phyloP scores from a whole-genome alignment of 2,888 invertebrate genomes.

The Nyleta sp. region DNA sequence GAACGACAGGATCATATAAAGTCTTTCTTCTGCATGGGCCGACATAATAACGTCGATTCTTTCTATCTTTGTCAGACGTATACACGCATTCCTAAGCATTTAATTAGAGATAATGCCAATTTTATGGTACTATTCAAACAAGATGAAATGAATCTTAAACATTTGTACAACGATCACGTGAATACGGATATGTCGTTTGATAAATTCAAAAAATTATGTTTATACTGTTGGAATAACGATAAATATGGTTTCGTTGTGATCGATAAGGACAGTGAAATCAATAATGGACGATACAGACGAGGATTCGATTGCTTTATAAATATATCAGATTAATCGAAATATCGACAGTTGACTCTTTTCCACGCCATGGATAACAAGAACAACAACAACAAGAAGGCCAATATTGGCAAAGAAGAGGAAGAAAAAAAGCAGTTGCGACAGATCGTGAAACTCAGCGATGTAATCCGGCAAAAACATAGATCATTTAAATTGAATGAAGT shows the following conservation, averaged over 20 bases:
- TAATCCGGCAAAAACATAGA: conserved; percentile 51
- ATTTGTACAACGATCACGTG: conserved; percentile 65
- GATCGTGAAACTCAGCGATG: conserved; percentile 55
- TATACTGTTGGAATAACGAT: conserved; percentile 65
- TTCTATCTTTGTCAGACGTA: conserved; percentile 72
- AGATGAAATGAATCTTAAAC: conserved; percentile 76
- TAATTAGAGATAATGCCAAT: conserved; percentile 46
- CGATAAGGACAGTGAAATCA: conserved; percentile 67
- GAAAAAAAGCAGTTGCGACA: conserved; percentile 9
- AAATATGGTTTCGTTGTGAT: conserved; percentile 68
- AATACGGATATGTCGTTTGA: conserved; percentile 61
- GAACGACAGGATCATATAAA: conserved; percentile 66
- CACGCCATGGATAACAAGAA: no score
- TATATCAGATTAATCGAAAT: no score
- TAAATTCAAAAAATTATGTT: conserved; percentile 62
- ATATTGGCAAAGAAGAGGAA: not conserved
- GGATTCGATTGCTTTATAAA: no score
- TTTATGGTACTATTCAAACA: conserved; percentile 73
- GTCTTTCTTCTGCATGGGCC: conserved; percentile 66
- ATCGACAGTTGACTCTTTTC: no score
- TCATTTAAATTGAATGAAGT: conserved; percentile 6
- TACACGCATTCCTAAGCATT: conserved; percentile 49
- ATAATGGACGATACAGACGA: no score
- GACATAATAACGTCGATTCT: conserved; percentile 70
- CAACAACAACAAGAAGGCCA: no score